A percentile compares a stretch with the other conserved stretches of the same genome.
phyloP scores from a whole-genome alignment of 2,888 invertebrate species.

The Apodemia duryi region DNA sequence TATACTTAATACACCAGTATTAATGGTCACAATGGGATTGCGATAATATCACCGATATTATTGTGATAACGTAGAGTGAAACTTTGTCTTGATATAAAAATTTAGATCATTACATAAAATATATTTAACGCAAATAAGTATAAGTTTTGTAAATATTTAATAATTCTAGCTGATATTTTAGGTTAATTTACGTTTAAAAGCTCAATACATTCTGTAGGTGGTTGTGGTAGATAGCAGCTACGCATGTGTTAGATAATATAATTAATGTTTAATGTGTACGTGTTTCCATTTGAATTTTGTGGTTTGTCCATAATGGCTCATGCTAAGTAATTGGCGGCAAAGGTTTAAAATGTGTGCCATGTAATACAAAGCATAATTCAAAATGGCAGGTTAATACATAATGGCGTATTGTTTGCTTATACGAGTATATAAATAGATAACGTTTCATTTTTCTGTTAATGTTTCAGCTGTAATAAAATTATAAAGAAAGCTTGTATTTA shows the following conservation, averaged over 20 bases:
- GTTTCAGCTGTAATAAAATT: too few relatives aligned
- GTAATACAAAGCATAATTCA: too few relatives aligned
- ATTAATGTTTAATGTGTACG: background rate
- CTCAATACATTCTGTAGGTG: slow-evolving; percentile 39
- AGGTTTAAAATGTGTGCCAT: too few relatives aligned
- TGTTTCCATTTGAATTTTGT: background rate
- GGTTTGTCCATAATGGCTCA: background rate
- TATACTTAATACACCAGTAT: background rate
- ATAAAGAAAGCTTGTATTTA: too few relatives aligned
- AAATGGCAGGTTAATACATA: too few relatives aligned
- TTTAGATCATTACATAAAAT: background rate
- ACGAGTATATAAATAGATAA: too few relatives aligned
- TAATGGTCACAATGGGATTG: background rate
- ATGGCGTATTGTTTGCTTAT: too few relatives aligned
- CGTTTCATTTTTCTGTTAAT: too few relatives aligned
- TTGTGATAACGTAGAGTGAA: background rate
- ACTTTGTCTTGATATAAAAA: background rate
- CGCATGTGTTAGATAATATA: slow-evolving; percentile 20
- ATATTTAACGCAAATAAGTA: slow-evolving; percentile 6
- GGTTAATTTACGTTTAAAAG: slow-evolving; percentile 27
- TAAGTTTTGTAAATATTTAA: slow-evolving; percentile 9
- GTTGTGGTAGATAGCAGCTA: slow-evolving; percentile 37
- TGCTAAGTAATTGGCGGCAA: too few relatives aligned
- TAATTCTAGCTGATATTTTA: background rate
- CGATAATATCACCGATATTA: background rate